Conservation (phyloP, 2,888 invertebrate species). For the Cerastis leucographa region DNA sequence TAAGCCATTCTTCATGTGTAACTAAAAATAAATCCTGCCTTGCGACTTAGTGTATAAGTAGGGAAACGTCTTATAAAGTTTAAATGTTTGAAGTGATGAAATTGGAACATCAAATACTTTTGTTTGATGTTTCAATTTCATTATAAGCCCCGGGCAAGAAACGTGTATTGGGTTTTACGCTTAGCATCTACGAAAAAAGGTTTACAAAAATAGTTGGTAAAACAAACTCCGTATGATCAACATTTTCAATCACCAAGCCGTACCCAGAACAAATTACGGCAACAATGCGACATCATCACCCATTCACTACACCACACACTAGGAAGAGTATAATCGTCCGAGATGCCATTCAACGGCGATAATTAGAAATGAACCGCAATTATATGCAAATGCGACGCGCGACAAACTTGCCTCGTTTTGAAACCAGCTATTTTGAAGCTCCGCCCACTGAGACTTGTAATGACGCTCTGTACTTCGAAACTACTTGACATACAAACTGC, state of each 20-base stretch:
- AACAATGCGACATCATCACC: conserved; percentile 52
- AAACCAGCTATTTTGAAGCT: conserved; percentile 81
- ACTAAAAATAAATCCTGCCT: background rate
- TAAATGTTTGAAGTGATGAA: too few relatives aligned
- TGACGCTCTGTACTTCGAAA: conserved; percentile 61
- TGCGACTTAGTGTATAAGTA: too few relatives aligned
- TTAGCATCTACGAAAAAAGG: background rate
- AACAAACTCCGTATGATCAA: background rate
- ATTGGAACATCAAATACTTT: too few relatives aligned
- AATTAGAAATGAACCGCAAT: conserved; percentile 86
- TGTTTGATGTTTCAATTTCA: background rate
- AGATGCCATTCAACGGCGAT: conserved; percentile 69
- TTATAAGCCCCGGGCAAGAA: background rate
- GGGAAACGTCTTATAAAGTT: background rate
- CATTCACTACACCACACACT: conserved; percentile 65
- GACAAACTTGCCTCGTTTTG: conserved; percentile 83
- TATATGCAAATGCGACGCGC: conserved; percentile 87
- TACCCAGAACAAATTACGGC: conserved; percentile 32
- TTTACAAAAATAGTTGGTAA: background rate
- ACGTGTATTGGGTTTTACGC: background rate
- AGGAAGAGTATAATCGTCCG: conserved; percentile 65
- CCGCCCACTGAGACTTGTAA: conserved; percentile 77
- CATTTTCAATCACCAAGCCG: conserved; percentile 12
- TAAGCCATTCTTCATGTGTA: background rate
- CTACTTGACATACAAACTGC: conserved; percentile 60